Base-by-base conservation (phyloP, 2,113 vertebrate genomes). In the Phyllostomus hastatus region DNA sequence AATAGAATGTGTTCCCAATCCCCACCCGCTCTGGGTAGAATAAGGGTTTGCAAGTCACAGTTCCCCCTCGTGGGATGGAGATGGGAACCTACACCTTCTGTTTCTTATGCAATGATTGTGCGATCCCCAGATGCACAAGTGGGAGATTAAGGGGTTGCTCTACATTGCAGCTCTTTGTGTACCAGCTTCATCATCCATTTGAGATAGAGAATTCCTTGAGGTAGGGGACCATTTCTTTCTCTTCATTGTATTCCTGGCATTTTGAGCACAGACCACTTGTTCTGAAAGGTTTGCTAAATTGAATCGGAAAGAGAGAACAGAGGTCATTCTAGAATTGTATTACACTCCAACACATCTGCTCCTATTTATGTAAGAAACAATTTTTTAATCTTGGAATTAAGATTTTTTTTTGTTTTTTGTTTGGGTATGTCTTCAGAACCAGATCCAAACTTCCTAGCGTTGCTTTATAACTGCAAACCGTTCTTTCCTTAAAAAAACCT, bases 251-350 rank as follows among this genome's bases (percentile, higher is more conserved):
- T 95, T 95, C 67, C n/a, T 73, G 38, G n/a, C 52, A 82, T 59
- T 91, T 69, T 41, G 82, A 41, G 72, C 35, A 41, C 35, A 80
- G 24, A 79, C 72, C 38, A 91, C 48, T 61, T 94, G 86, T 73
- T 95, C 61, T 50, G 35, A 95, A 94, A 93, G 87, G 61, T 93
- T 91, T 94, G 52, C 48, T 43, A 82, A 91, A 79, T 82, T 24
- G 61, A 97, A 96, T 69, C 89, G 61, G 17, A 75, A 38, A 91
- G 72, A 78, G 52, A 79, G 82, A 96, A 76, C 54, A 48, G 26
- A 94, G 41, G 46, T 10, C 50, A 82, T 50, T 35, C 20, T 61
- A 10, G 73, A 85, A 97, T 82, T 91, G 52, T 95, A 91, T 96
- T 95, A 67, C 26, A 85, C 26, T 70, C 24, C 14, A 59, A 67